Evolutionary conservation across 2,888 invertebrate species (phyloP), one percentile per base, ranked within the genome.

Genomic region (Biston betularia): DNA sequence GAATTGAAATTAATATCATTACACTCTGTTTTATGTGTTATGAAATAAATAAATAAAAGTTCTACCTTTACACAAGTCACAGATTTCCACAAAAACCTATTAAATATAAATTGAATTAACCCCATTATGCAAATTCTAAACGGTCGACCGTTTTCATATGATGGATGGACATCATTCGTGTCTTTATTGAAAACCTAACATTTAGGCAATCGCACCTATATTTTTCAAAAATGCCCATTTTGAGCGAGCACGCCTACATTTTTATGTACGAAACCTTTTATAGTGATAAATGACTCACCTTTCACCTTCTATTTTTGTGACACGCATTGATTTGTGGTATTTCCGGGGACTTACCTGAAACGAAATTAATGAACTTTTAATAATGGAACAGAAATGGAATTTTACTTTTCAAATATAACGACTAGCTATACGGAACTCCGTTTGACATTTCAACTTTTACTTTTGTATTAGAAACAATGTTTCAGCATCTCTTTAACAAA

Each of bases 251-350:
- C 40, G 54, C 54, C 52, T 52, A 76, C 79, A 76, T 79, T 78
- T 83, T 79, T 73, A 79, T 80, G 76, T 76, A 75, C 73, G 73
- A 74, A 76, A 79, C 72, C 75, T 71, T 81, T 82, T 76, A 60
- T 73, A 70, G 77, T 82, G 81, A 83, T 83, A 82, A 82, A 83
- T 73, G 78, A 77, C 82, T 80, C 76, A 82, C 83, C 83, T 79
- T 80, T 69, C 35, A 35, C 57, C 75, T 73, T 76, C 75, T 74
- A 74, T 76, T 80, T 75, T 71, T 70, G 68, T 68, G 61, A 61
- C 63, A 65, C 69, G 64, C 65, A 72, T 69, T 60, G 77, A 76
- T 75, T 75, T 73, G 62, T 71, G 69, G 65, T 48, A 65, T 73
- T 73, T 74, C 45, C 70, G 68, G 60, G 24, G 72, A 79, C 84